Evolutionary conservation across 2,113 vertebrate species (phyloP).

Genomic region (Lathamus discolor): DNA sequence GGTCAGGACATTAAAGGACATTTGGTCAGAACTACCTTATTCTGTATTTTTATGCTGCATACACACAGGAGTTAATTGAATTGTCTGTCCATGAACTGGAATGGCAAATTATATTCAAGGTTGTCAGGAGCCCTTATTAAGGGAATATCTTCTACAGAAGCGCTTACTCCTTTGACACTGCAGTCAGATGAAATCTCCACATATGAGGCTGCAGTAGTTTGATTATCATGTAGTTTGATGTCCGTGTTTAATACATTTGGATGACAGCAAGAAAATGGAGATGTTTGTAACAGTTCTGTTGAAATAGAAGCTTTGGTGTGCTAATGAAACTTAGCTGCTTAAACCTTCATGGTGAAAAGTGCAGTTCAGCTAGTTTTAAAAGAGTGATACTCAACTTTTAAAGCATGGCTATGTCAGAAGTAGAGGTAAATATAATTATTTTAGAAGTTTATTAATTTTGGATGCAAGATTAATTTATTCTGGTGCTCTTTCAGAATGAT

Average conservation of each 20-base stretch:
- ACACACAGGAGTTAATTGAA: not conserved
- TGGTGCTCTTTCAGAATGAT: slow-evolving; percentile 83
- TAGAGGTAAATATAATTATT: not conserved
- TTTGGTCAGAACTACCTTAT: not conserved
- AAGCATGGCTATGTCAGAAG: not conserved
- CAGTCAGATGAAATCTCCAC: not conserved
- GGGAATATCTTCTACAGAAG: not conserved
- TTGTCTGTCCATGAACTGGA: not conserved
- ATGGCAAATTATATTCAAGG: not conserved
- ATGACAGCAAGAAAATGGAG: not conserved
- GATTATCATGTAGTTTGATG: not conserved
- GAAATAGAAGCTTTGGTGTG: not conserved
- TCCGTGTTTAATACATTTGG: not conserved
- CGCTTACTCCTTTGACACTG: not conserved
- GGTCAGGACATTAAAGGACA: not conserved
- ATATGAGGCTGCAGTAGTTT: not conserved
- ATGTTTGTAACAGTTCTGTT: not conserved
- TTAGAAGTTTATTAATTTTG: not conserved
- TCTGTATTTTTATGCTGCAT: not conserved
- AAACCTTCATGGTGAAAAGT: not conserved
- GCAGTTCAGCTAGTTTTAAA: not conserved
- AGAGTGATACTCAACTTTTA: not conserved
- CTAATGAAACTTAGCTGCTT: not conserved
- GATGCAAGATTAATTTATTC: not conserved
- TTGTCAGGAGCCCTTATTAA: not conserved